phyloP scores from a whole-genome alignment of 1,140 invertebrate genomes.

The Drosophila setifemur region DNA sequence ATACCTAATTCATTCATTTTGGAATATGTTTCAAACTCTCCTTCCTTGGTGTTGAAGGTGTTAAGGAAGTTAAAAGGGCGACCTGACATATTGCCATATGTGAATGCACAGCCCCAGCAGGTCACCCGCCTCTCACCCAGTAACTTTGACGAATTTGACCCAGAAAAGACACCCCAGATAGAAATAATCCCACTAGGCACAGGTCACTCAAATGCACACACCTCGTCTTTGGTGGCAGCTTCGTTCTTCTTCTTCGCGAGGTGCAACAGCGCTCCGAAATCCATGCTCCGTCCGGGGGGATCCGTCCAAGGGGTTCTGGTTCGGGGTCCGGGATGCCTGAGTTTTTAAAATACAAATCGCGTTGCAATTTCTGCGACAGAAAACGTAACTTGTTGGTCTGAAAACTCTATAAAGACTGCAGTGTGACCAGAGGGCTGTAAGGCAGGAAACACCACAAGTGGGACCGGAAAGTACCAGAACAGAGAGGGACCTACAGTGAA shows the following conservation, averaged over 20 bases:
- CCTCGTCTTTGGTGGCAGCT: constrained; percentile 77
- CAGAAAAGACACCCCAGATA: neutral
- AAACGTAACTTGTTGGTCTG: constrained; percentile 1
- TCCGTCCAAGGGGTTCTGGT: too few relatives aligned
- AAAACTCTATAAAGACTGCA: neutral
- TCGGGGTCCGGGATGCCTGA: neutral
- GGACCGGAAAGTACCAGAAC: too few relatives aligned
- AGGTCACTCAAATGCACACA: too few relatives aligned
- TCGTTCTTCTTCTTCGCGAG: constrained; percentile 85
- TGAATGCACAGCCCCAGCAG: neutral
- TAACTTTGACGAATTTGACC: neutral
- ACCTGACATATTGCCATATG: neutral
- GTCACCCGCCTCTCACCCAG: neutral
- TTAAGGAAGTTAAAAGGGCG: too few relatives aligned
- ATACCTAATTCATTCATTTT: too few relatives aligned
- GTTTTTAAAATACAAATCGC: neutral
- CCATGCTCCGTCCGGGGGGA: constrained; percentile 85
- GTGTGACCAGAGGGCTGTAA: too few relatives aligned
- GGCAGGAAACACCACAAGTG: too few relatives aligned
- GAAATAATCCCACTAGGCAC: constrained; percentile 1
- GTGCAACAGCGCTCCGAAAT: constrained; percentile 85
- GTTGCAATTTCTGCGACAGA: neutral
- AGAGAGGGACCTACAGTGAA: too few relatives aligned
- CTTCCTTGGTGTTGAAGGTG: too few relatives aligned
- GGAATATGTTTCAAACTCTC: too few relatives aligned